Conservation (phyloP, 2,113 vertebrate genomes). For the Brienomyrus longianalis region DNA sequence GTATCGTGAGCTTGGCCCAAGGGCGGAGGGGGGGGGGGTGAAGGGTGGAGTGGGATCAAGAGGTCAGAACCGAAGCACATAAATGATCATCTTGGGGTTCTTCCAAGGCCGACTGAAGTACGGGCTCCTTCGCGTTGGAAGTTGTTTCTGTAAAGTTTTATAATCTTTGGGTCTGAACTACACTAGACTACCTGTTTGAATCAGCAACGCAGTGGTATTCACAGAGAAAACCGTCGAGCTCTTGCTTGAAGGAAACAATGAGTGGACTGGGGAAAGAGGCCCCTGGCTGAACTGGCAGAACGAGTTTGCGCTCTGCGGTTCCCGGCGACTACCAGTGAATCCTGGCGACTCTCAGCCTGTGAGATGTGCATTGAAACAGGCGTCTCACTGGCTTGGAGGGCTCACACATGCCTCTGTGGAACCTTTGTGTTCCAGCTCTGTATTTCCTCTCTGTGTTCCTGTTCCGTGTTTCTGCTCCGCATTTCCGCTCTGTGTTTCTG, state of each 20-base stretch:
- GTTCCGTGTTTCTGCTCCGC: not conserved
- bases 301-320: not conserved
- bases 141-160: not conserved
- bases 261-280: not conserved
- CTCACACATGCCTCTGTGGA: not conserved
- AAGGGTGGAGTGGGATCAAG: not conserved
- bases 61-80: not conserved
- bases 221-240: not conserved
- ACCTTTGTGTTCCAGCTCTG: not conserved
- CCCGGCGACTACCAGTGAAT: not conserved
- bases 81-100: not conserved
- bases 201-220: not conserved
- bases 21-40: too few species aligned
- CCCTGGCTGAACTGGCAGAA: not conserved
- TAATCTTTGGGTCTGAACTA: not conserved
- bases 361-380: not conserved
- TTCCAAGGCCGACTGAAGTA: not conserved
- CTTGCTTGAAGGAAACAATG: not conserved
- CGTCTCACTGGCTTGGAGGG: not conserved
- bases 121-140: not conserved
- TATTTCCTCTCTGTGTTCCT: not conserved
- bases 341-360: not conserved
- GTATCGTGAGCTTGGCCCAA: not conserved
- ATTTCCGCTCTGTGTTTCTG: not conserved
- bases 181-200: not conserved